Conservation (phyloP, 23 tunicate genomes). For the Trididemnum clinides region DNA sequence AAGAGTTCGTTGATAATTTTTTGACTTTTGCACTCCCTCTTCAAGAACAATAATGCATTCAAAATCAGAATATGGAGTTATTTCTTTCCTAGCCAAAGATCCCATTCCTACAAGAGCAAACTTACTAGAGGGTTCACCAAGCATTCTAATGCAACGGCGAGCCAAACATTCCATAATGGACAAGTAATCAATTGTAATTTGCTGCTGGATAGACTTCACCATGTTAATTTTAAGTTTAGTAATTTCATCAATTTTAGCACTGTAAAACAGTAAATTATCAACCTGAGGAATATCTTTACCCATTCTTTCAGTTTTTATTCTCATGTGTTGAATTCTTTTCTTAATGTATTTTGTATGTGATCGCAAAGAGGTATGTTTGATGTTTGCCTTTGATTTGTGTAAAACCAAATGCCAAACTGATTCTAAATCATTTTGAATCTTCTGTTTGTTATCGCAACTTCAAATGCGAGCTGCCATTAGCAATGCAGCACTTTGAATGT, state of each 20-base stretch:
- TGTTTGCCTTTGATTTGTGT: neutral
- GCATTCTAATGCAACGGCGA: neutral
- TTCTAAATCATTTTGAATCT: neutral
- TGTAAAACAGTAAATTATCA: neutral
- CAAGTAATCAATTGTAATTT: neutral
- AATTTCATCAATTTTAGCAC: neutral
- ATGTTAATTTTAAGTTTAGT: neutral
- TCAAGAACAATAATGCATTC: neutral
- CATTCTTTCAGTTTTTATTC: neutral
- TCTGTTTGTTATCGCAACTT: neutral
- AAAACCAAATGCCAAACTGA: neutral
- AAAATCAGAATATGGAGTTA: conserved; percentile 6
- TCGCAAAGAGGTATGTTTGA: neutral
- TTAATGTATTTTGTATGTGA: neutral
- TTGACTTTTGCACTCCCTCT: neutral
- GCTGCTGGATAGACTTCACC: neutral
- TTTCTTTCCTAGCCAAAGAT: conserved; percentile 3
- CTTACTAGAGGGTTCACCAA: neutral
- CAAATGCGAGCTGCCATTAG: neutral
- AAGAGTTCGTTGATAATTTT: neutral
- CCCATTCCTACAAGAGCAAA: neutral
- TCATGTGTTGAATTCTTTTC: neutral
- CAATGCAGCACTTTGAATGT: neutral
- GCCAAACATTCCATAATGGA: neutral
- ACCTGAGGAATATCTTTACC: neutral